Evolutionary conservation across 2,797 vertebrate genomes (phyloP).

Genomic region (Alfaro cultratus): DNA sequence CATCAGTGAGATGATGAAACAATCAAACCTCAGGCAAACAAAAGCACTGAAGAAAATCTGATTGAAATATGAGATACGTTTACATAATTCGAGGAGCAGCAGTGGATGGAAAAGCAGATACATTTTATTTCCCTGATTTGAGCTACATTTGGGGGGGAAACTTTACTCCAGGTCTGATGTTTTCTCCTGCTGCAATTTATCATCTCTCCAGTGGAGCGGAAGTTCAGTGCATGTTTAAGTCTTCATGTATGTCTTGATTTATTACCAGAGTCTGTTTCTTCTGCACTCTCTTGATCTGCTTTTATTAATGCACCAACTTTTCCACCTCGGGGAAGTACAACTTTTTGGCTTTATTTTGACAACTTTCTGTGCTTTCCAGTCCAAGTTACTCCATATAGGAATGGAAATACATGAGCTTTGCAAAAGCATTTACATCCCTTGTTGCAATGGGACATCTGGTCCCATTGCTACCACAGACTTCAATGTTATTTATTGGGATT

Average conservation of each 20-base stretch:
- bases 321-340: conserved; percentile 10
- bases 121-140: conserved; percentile 21
- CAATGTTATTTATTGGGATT: not conserved
- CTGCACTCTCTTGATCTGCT: conserved; percentile 16
- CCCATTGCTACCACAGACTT: not conserved
- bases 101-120: conserved; percentile 19
- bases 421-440: not conserved
- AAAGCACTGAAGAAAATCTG: conserved; percentile 3
- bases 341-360: not conserved
- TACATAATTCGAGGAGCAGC: not conserved
- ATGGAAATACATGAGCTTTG: not conserved
- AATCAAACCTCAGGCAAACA: conserved; percentile 15
- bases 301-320: conserved; percentile 18
- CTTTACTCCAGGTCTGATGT: conserved; percentile 22
- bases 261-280: conserved; percentile 17
- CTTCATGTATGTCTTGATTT: conserved; percentile 33
- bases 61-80: conserved; percentile 1
- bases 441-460: not conserved
- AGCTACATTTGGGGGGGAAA: conserved; percentile 20
- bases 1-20: not conserved
- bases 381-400: not conserved
- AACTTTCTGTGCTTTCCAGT: conserved; percentile 7
- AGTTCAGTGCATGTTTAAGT: conserved; percentile 25
- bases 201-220: conserved; percentile 16
- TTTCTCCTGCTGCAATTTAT: conserved; percentile 30